Percentiles rank a stretch among this genome's conserved stretches.
phyloP scores from a whole-genome alignment of 2,888 invertebrate genomes.

The Drosophila monieri region DNA sequence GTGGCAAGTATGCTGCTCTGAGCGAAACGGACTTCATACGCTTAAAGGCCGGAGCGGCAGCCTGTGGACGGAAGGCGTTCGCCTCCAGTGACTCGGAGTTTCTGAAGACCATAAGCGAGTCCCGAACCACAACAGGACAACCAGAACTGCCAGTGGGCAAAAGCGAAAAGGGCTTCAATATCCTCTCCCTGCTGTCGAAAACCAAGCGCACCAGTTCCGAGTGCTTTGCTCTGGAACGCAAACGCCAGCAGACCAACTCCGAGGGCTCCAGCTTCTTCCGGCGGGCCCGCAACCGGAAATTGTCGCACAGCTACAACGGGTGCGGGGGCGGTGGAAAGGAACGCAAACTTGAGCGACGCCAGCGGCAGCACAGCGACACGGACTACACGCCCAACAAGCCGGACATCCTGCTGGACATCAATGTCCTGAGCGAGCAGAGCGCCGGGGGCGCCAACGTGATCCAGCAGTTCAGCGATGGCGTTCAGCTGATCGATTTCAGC shows the following conservation, averaged over 20 bases:
- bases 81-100: constrained; percentile 84
- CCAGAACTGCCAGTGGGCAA: constrained; percentile 44
- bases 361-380: constrained; percentile 82
- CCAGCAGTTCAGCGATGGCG: constrained; percentile 54
- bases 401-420: constrained; percentile 82
- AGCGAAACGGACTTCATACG: constrained; percentile 83
- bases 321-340: constrained; percentile 61
- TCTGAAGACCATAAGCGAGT: constrained; percentile 73
- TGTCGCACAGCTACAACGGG: constrained; percentile 83
- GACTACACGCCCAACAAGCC: constrained; percentile 82
- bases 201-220: constrained; percentile 82
- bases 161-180: constrained; percentile 80
- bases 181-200: constrained; percentile 81
- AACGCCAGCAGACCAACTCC: constrained; percentile 80
- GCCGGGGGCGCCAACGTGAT: constrained; percentile 44
- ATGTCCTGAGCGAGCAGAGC: constrained; percentile 80
- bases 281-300: constrained; percentile 81
- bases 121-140: constrained; percentile 48
- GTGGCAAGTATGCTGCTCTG: constrained; percentile 79
- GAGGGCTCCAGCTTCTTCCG: constrained; percentile 80
- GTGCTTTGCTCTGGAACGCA: constrained; percentile 82
- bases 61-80: constrained; percentile 73
- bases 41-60: constrained; percentile 73
- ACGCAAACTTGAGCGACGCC: constrained; percentile 71
- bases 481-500: constrained; percentile 77